Evolutionary conservation across 2,113 vertebrate species (phyloP), one percentile per base, ranked within the genome.

Genomic region (Emydocephalus ijimae): DNA sequence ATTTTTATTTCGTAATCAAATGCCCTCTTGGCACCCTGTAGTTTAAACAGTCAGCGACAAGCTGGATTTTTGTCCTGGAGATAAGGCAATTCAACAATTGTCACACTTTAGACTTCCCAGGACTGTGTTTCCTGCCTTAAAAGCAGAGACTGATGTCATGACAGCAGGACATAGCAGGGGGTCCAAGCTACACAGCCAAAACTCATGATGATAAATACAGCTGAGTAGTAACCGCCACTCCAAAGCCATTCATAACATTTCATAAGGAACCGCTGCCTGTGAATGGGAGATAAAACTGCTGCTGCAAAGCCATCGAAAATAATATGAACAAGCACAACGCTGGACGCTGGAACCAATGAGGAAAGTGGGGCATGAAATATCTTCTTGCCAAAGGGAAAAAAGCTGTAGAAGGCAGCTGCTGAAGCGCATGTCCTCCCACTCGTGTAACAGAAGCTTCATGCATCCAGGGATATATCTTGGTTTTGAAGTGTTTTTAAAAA

Each of bases 221-320:
- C 9, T n/a, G 52, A 74, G 9, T 50, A 59, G 54, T 59, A 61
- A 86, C 26, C 59, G n/a, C 88, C 55, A 89, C 74, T 61, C 56
- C 74, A 85, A 57, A 92, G 43, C 74, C 88, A 92, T 39, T 92
- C 69, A 90, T 89, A 90, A 90, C 34, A 61, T 39, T 92, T 92
- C 55, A 61, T 50, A 86, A 85, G 74, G 50, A 90, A 89, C 14
- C 15, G 45, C 6, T 61, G 88, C 45, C 88, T 89, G 69, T 48
- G 88, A 85, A 81, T 59, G 26, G 45, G 69, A 92, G 88, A 92
- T 59, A 92, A 59, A 61, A 61, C 88, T 18, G 21, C 24, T 45
- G 39, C 48, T 55, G 52, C 57, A 69, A 50, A 81, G 87, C 52
- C 43, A 89, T 54, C 88, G 87, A n/a, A 45, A 92, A 26, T 39